Base-by-base conservation (phyloP, 64 coral and sea anemone species). In the Stichodactyla mertensii region DNA sequence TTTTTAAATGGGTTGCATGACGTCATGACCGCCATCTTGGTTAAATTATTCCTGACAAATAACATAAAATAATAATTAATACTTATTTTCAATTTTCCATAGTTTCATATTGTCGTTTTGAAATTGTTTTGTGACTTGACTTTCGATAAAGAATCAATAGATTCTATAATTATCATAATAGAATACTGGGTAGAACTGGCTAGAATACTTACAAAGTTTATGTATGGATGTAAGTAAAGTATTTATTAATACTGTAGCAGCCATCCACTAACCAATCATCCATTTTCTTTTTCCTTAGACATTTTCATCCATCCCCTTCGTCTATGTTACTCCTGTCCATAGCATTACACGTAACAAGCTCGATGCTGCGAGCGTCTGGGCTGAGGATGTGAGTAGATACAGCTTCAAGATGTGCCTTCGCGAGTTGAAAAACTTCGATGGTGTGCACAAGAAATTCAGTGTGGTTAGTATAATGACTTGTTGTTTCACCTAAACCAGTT, bases 341-440 rank as follows among this genome's bases (percentile, higher is more conserved):
- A 20, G 53, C 20, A 57, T 13, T 4, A 16, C 28, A 52, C 83
- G 82, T 78, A 89, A 90, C 18, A 89, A 90, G 70, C 88, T 71
- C 19, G 92, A 93, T 51, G 88, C 84, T 0, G 77, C 84, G 4
- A 90, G 83, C 20, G 79, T 93, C 52, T 93, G 89, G 92, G 78
- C 92, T 6, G 92, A 93, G 31, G 84, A 93, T 13, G 88, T 93
- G 3, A 83, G 60, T 15, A 28, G 18, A 4, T 51, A 56, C 4
- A 45, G 52, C 15, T 93, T 90, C 78, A 86, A 74, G 78, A 81
- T 89, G 4, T 93, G 92, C 26, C 60, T 93, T 26, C 77, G 92
- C 20, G 92, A 93, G 20, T 60, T 93, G 78, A 93, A 86, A 52
- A 93, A 93, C 84, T 93, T 89, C 71, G 92, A 93, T 26, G 92